Conservation (phyloP, 2,888 invertebrate genomes). For the Argynnis bischoffii region DNA sequence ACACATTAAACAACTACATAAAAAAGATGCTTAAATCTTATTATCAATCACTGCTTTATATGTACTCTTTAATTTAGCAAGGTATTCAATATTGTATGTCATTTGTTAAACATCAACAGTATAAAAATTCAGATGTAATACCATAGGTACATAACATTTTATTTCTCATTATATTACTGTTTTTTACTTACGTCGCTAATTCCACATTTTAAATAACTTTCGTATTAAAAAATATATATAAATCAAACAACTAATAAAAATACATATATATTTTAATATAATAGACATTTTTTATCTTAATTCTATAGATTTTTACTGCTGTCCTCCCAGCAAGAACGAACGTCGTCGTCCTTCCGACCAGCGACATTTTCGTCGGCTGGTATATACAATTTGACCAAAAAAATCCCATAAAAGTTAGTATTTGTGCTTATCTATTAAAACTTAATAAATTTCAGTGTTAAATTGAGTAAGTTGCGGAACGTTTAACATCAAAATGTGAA, state of each 20-base stretch:
- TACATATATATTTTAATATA: too few species aligned
- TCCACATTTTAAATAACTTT: too few species aligned
- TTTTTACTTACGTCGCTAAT: too few species aligned
- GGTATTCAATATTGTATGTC: neutral
- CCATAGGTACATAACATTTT: too few species aligned
- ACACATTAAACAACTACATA: neutral
- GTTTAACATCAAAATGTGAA: neutral
- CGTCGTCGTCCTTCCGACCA: conserved; percentile 55
- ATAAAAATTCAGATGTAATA: too few species aligned
- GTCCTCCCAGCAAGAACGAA: conserved; percentile 50
- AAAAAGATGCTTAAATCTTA: neutral
- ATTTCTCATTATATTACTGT: too few species aligned
- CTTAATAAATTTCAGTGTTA: neutral
- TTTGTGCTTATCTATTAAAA: conserved; percentile 16
- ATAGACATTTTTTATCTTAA: neutral
- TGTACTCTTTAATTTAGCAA: neutral
- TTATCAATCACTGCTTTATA: neutral
- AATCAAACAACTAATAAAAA: too few species aligned
- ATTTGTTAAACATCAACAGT: neutral
- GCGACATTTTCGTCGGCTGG: conserved; percentile 76
- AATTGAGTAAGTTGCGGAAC: neutral
- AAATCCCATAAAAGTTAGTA: conserved; percentile 73
- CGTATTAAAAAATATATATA: too few species aligned
- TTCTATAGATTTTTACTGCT: conserved; percentile 47
- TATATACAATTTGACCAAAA: conserved; percentile 54